Evolutionary conservation across 2,888 invertebrate species (phyloP), one percentile per base, ranked within the genome.

Genomic region (Ashinkailepas kermadecensis): DNA sequence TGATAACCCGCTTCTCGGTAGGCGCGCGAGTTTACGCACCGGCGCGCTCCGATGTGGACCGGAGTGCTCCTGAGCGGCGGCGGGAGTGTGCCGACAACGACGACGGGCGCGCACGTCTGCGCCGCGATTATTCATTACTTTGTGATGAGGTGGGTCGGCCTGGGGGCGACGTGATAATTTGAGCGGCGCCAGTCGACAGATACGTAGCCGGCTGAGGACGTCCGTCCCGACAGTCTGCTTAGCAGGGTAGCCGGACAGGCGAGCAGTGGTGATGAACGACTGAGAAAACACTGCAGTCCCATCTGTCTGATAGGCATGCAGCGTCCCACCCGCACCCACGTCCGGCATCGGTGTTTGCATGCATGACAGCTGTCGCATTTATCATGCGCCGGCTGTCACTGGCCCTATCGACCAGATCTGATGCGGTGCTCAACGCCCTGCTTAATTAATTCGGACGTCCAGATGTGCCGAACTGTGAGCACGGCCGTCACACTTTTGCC

Each of bases 1-100:
- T 74, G 54, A 74, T 74, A 74, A 74, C 74, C 74, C 21, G 74
- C 56, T 74, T 74, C 74, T 15, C 39, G 70, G 67, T 39, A 2
- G 64, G 2, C 70, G 39, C 39, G 4, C 39, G 39, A 39, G 39
- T 39, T 39, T 39, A 39, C 39, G 39, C 39, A 39, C 39, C 2
- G 39, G 39, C 4, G 39, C 39, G 39, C 39, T 39, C 39, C 39
- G 39, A 39, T 39, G 39, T 39, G 39, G 39, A 39, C 4, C 39
- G 39, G 4, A 39, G 39, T 4, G 4, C 39, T 39, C 39, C 39
- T 39, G 39, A 1, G 39, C 39, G 39, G 39, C 39, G 39, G 39
- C 39, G 39, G 39, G n/a, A n/a, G n/a, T 4, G 39, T 39, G 39
- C 39, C 39, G 70, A 0, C 8, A 1, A n/a, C 39, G 15, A 8